Evolutionary conservation across 2,797 vertebrate species (phyloP).

Genomic region (Sebastolobus alascanus): DNA sequence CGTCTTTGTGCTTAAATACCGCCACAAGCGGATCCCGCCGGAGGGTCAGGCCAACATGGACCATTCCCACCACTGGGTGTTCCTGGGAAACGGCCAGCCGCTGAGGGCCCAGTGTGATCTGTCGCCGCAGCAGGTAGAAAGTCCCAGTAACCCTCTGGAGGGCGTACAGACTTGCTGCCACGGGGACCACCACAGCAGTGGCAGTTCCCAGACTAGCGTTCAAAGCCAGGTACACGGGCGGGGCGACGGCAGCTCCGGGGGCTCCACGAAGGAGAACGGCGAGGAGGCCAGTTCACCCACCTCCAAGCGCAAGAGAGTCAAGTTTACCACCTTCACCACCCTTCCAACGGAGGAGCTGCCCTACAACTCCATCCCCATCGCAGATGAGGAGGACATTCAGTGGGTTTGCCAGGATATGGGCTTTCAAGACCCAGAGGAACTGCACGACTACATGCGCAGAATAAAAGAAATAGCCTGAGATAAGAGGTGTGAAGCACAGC

Average conservation of each 20-base stretch:
- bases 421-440: slow-evolving; percentile 93
- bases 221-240: slow-evolving; percentile 97
- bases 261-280: slow-evolving; percentile 93
- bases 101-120: slow-evolving; percentile 92
- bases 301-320: slow-evolving; percentile 97
- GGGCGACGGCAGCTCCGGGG: slow-evolving; percentile 94
- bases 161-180: slow-evolving; percentile 94
- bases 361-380: slow-evolving; percentile 96
- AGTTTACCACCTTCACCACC: slow-evolving; percentile 98
- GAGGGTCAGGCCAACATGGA: slow-evolving; percentile 99
- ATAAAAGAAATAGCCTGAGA: slow-evolving; percentile 97
- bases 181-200: slow-evolving; percentile 95
- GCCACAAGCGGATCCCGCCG: slow-evolving; percentile 96
- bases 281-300: slow-evolving; percentile 97
- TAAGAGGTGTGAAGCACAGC: slow-evolving; percentile 29
- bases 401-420: slow-evolving; percentile 99
- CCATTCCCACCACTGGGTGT: slow-evolving; percentile 99
- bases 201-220: slow-evolving; percentile 97
- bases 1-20: slow-evolving; percentile 97
- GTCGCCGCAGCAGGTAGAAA: slow-evolving; percentile 91
- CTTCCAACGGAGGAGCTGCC: slow-evolving; percentile 95
- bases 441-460: slow-evolving; percentile 96
- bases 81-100: slow-evolving; percentile 96
- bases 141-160: slow-evolving; percentile 90
- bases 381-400: slow-evolving; percentile 96